Percentiles rank a stretch among this genome's conserved stretches.
Conservation (phyloP, 2,888 invertebrate species). For the Lasioglossum villosulum region DNA sequence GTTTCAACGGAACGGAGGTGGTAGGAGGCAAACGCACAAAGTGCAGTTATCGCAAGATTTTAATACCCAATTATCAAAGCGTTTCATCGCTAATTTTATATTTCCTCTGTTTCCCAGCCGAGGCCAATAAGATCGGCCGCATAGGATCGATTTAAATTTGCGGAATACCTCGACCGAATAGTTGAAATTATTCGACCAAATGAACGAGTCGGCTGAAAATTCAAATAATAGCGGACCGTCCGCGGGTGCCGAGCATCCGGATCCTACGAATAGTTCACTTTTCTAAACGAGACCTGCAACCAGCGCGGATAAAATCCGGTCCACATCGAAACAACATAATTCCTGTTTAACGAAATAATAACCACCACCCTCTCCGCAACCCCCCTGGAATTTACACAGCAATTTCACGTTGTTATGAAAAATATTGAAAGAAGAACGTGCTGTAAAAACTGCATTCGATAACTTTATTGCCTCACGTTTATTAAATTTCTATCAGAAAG, state of each 20-base stretch:
- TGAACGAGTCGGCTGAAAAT: slow-evolving; percentile 70
- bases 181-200: slow-evolving; percentile 73
- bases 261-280: slow-evolving; percentile 55
- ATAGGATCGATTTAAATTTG: slow-evolving; percentile 70
- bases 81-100: slow-evolving; percentile 68
- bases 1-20: background rate
- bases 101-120: slow-evolving; percentile 37
- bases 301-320: slow-evolving; percentile 14
- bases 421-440: no score
- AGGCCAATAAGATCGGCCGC: slow-evolving; percentile 64
- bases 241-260: slow-evolving; percentile 39
- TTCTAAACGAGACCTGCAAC: slow-evolving; percentile 41
- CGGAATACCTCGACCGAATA: slow-evolving; percentile 70
- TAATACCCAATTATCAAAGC: slow-evolving; percentile 69
- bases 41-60: slow-evolving; percentile 54
- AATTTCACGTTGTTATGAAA: no score
- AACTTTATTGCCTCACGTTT: no score
- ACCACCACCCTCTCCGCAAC: background rate
- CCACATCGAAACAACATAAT: background rate
- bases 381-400: background rate
- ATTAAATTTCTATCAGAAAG: no score
- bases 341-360: background rate
- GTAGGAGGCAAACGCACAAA: slow-evolving; percentile 33
- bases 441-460: no score
- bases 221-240: slow-evolving; percentile 61